Evolutionary conservation across 2,797 vertebrate species (phyloP), one percentile per base, ranked within the genome.

Genomic region (Alectoris magna): DNA sequence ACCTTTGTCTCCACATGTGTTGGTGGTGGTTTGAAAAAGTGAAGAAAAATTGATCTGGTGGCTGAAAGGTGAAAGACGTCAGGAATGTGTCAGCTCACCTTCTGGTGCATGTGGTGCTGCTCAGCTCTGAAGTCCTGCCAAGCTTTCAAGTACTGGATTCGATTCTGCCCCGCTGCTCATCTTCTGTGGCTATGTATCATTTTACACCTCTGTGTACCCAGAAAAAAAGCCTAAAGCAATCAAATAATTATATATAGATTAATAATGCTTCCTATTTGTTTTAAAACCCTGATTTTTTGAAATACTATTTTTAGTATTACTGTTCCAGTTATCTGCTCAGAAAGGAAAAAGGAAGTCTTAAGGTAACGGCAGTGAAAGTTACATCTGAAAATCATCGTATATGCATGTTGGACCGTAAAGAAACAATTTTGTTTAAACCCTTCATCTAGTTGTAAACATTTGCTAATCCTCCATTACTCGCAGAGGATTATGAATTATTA

Each of bases 401-500:
- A 66, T 53, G 41, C 79, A 67, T 34, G 48, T 23, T 85, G 89
- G 82, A 94, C 95, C 91, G 94, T 49, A 96, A 93, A 97, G 90
- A 96, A 96, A 91, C 87, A 62, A 83, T 85, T 92, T 93, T 83
- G 58, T 86, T 94, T 70, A 96, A 97, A 96, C 84, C 91, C 90
- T 93, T 94, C 75, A 81, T 91, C 96, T 93, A 93, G 91, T 21
- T 96, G 97, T 97, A 97, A 98, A 97, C 97, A 97, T 96, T 95
- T 96, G 84, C 94, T 95, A 78, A 94, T 94, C 95, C 95, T 97
- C 97, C 56, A 13, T 89, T 63, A 90, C 80, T 88, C 91, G 66
- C 94, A 96, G 94, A 97, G 95, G 94, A 97, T 94, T 97, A 94
- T 84, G 87, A 96, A 95, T 97, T 97, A 97, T 90, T 97, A 93